A percentile compares a stretch with the other conserved stretches of the same genome.
Evolutionary conservation across 1,140 invertebrate genomes (phyloP).

Genomic region (Drosophila paulistorum): DNA sequence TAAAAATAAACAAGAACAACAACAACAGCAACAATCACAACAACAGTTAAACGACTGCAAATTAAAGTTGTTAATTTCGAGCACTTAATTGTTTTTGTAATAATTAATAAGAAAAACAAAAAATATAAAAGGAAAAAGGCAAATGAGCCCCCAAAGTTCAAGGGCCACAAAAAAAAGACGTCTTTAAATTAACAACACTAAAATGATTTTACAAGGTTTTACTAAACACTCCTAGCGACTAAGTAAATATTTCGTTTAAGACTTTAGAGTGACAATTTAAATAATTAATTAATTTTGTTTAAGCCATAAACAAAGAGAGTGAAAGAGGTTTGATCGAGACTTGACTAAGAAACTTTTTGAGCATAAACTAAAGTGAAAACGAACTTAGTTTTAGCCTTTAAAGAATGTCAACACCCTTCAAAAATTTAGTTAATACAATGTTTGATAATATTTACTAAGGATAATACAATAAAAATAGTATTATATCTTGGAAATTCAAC

Average conservation of each 20-base stretch:
- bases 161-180: conserved; percentile 37
- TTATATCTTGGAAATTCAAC: too few relatives aligned
- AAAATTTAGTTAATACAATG: too few relatives aligned
- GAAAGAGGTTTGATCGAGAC: not conserved
- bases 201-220: not conserved
- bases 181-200: conserved; percentile 8
- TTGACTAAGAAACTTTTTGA: not conserved
- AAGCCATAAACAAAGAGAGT: not conserved
- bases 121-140: conserved; percentile 4
- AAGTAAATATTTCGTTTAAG: not conserved
- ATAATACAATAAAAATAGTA: too few relatives aligned
- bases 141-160: conserved; percentile 52
- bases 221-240: not conserved
- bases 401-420: too few relatives aligned
- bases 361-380: not conserved
- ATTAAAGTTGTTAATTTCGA: conserved; percentile 73
- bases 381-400: too few relatives aligned
- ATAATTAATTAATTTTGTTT: conserved; percentile 5
- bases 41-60: conserved; percentile 68
- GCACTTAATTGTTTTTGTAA: conserved; percentile 74
- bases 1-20: conserved; percentile 73
- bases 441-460: too few relatives aligned
- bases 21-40: conserved; percentile 47
- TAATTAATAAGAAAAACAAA: conserved; percentile 69
- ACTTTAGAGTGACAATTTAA: not conserved